Evolutionary conservation across 2,113 vertebrate species (phyloP).

Genomic region (Vidua macroura): DNA sequence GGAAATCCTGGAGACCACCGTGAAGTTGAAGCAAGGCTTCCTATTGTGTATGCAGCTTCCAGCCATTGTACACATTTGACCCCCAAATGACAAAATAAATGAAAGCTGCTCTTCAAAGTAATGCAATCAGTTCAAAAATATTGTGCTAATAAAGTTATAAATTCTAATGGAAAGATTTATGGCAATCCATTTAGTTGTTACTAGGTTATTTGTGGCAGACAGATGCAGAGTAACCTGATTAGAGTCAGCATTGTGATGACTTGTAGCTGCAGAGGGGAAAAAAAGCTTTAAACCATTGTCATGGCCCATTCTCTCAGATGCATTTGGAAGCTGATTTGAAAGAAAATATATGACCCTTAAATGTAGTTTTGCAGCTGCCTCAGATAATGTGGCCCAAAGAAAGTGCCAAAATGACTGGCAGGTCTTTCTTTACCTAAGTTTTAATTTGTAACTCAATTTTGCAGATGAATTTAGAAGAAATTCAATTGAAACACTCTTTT

Average conservation of each 20-base stretch:
- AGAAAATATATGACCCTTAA: conserved; percentile 58
- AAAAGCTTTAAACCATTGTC: conserved; percentile 72
- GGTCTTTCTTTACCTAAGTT: background rate
- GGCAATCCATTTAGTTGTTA: conserved; percentile 80
- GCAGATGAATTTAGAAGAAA: conserved; percentile 4
- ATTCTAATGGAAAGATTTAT: conserved; percentile 90
- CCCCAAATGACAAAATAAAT: conserved; percentile 82
- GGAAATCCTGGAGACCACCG: background rate
- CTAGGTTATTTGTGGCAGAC: conserved; percentile 87
- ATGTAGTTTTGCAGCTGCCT: conserved; percentile 55
- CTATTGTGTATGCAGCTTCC: conserved; percentile 60
- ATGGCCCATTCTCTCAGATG: conserved; percentile 64
- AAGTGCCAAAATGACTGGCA: conserved; percentile 30
- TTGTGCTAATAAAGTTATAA: conserved; percentile 87
- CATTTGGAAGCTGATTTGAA: conserved; percentile 68
- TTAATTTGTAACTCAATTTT: conserved; percentile 59
- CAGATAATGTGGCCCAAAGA: background rate
- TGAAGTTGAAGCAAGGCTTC: conserved; percentile 12
- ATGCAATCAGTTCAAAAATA: conserved; percentile 85
- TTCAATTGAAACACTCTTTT: background rate
- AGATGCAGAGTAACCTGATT: conserved; percentile 83
- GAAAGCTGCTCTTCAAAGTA: conserved; percentile 83
- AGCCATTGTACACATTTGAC: conserved; percentile 74
- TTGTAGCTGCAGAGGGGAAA: conserved; percentile 74
- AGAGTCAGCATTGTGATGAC: conserved; percentile 76